A percentile compares a stretch with the other conserved stretches of the same genome.
Evolutionary conservation across 2,888 invertebrate genomes (phyloP).

Genomic region (Calephelis perditalis): DNA sequence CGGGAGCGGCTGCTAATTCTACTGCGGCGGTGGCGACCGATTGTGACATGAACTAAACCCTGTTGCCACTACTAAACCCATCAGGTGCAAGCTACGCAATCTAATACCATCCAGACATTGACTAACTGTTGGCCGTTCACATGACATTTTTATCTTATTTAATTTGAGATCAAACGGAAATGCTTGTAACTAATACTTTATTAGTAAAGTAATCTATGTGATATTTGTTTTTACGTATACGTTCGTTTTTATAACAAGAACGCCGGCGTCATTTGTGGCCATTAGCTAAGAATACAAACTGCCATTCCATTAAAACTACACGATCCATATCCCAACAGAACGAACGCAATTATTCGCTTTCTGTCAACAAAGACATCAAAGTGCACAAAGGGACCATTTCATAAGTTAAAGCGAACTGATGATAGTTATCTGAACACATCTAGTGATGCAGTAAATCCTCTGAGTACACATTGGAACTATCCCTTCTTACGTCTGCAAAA

Average conservation of each 20-base stretch:
- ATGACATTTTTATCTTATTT: constrained; percentile 30
- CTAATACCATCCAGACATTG: constrained; percentile 45
- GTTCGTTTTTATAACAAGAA: constrained; percentile 48
- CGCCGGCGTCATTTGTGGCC: constrained; percentile 47
- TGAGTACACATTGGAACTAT: constrained; percentile 58
- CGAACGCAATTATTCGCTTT: constrained; percentile 63
- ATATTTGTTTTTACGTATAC: constrained; percentile 25
- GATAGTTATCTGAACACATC: constrained; percentile 65
- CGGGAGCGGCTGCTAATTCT: constrained; percentile 66
- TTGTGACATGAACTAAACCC: constrained; percentile 73
- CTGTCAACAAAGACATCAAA: constrained; percentile 57
- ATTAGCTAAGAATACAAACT: constrained; percentile 65
- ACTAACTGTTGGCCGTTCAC: constrained; percentile 21
- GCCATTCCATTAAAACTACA: constrained; percentile 58
- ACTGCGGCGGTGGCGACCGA: constrained; percentile 60
- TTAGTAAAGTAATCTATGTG: constrained; percentile 17
- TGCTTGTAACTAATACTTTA: constrained; percentile 20
- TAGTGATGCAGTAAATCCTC: constrained; percentile 70
- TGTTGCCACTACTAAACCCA: constrained; percentile 67
- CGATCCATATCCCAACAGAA: constrained; percentile 55
- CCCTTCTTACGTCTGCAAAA: constrained; percentile 37
- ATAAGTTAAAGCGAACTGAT: constrained; percentile 62
- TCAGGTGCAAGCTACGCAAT: constrained; percentile 60
- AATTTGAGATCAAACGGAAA: constrained; percentile 17
- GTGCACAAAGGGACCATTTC: constrained; percentile 63